Base-by-base conservation (phyloP, 2,113 vertebrate species). In the Nyctibius bracteatus region DNA sequence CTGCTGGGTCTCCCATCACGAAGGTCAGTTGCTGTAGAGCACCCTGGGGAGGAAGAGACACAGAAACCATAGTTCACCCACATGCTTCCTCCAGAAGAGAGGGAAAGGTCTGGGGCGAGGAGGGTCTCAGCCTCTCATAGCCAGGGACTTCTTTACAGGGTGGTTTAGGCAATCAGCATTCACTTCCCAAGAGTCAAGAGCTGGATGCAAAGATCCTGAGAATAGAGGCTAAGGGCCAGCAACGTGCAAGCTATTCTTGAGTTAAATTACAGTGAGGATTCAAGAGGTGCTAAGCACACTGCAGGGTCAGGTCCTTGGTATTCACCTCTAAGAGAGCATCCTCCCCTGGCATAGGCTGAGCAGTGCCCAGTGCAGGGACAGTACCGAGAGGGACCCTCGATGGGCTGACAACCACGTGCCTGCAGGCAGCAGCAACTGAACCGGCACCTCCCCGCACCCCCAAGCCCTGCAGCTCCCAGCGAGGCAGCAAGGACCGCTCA, bases 11-110 rank as follows among this genome's bases (percentile, higher is more conserved):
- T 5, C 98, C 98, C 98, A 99, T 98, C 81, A 98, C 41, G 10
- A 99, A 98, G 70, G 88, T 97, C 95, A 99, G 91, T 83, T 99
- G 98, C n/a, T 96, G 97, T 23, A 99, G 92, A 31, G 97, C 73
- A 8, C 99, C 99, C 99, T 99, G 96, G 8, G 78, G 37, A 95
- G 65, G 21, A 18, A 88, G 46, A 49, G n/a, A 93, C 31, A 88
- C 54, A 82, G 19, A 75, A 44, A 68, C 1, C 44, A 35, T 2
- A n/a, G 14, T 18, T 89, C 2, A 27, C 10, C 23, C 8, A 6
- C 8, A 6, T 25, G 30, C 14, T 61, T 14, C 82, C 22, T 71
- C 70, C 70, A 75, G 35, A 57, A 55, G 6, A 51, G 22, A 68
- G 16, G 47, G n/a, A 54, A 62, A 55, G 14, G 33, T 49, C 41